A percentile compares a stretch with the other conserved stretches of the same genome.
Conservation (phyloP, 2,888 invertebrate genomes). For the Nomada fabriciana region DNA sequence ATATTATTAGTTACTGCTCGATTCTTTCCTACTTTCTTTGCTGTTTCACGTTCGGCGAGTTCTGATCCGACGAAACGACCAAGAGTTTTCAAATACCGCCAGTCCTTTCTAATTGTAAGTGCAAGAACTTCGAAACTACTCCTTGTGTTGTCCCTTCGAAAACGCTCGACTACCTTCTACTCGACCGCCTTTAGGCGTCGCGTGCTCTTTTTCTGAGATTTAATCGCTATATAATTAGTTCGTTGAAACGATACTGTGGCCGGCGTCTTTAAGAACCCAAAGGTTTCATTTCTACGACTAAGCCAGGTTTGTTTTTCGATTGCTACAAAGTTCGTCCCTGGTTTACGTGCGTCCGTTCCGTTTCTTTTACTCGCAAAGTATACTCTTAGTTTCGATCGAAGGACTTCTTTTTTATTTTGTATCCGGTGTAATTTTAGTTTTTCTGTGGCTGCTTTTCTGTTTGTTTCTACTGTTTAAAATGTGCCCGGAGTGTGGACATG, state of each 20-base stretch:
- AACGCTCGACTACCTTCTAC: neutral
- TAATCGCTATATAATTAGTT: constrained; percentile 22
- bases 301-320: neutral
- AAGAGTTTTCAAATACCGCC: neutral
- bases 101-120: neutral
- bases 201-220: neutral
- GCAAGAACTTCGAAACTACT: neutral
- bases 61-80: neutral
- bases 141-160: neutral
- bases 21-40: too few relatives aligned
- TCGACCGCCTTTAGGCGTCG: neutral
- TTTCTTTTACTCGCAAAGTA: neutral
- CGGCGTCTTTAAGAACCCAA: constrained; percentile 5
- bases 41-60: neutral
- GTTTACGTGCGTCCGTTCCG: neutral
- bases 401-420: neutral
- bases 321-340: neutral
- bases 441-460: neutral
- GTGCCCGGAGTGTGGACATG: too few relatives aligned
- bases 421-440: neutral
- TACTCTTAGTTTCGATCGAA: neutral
- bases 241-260: neutral
- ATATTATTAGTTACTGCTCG: neutral
- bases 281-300: neutral
- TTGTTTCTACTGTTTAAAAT: neutral